Evolutionary conservation across 2,113 vertebrate species (phyloP), one percentile per base, ranked within the genome.

Genomic region (Crypturellus undulatus): DNA sequence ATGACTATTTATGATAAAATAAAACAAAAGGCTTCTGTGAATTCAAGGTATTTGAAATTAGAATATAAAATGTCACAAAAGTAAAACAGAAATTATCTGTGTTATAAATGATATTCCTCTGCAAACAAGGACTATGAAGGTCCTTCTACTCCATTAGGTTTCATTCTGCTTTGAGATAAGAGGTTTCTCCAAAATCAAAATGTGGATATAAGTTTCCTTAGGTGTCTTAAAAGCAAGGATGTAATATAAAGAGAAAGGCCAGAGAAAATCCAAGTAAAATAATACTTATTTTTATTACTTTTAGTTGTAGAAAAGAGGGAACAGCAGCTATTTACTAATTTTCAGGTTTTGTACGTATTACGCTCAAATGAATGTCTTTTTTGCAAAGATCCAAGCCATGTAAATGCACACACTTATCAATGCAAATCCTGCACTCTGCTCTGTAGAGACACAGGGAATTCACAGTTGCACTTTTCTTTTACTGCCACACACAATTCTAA

Each of bases 101-200:
- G 7, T 26, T 79, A 45, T 43, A 82, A 93, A 72, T 87, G 17
- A 7, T 59, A 36, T 24, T 87, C 11, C 47, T 87, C 45, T 84
- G 80, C 79, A 79, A 54, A 42, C 52, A 89, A 87, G 73, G 49
- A 72, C 89, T 87, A 89, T 58, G 65, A 86, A 64, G 59, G 52
- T 79, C 34, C 93, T 93, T 84, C 69, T 72, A 42, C 58, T 82
- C 24, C 70, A 54, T 93, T 93, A 87, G n/a, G 58, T 17, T 79
- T 84, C 56, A 52, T 69, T 90, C 75, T 89, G 52, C 47, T 92
- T 68, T 76, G 54, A 87, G 59, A 54, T 77, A 64, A 68, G 69
- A 24, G 36, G n/a, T 81, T 92, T 94, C 36, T 43, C 54, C 87
- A 36, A 69, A 89, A 75, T 58, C 38, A 2, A 4, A 54, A 47